Evolutionary conservation across 2,113 vertebrate species (phyloP).

Genomic region (Stigmatopora argus): DNA sequence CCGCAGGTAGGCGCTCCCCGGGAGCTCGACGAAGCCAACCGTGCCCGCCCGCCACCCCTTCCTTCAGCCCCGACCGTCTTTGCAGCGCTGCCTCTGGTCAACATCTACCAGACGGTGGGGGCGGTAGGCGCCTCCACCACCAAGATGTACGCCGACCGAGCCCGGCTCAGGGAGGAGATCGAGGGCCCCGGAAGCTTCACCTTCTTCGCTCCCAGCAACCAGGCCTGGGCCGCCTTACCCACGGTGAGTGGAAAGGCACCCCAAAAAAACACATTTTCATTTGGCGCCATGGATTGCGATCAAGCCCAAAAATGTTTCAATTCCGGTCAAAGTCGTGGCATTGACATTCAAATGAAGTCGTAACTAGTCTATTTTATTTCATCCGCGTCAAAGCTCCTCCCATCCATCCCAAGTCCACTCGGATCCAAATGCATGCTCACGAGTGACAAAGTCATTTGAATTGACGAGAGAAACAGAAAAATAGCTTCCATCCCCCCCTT

Average conservation of each 20-base stretch:
- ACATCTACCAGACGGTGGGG: conserved; percentile 91
- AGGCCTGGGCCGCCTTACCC: conserved; percentile 86
- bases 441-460: too few species aligned
- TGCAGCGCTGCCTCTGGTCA: conserved; percentile 85
- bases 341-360: too few species aligned
- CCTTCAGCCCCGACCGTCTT: neutral
- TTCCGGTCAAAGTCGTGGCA: too few species aligned
- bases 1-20: conserved; percentile 76
- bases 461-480: too few species aligned
- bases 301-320: too few species aligned
- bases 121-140: conserved; percentile 85
- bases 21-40: neutral
- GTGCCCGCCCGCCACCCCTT: neutral
- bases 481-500: too few species aligned
- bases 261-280: too few species aligned
- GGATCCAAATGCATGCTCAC: too few species aligned
- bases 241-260: conserved; percentile 57
- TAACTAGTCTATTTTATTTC: too few species aligned
- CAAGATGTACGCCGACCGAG: conserved; percentile 88
- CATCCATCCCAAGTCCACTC: too few species aligned
- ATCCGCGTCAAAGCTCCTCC: too few species aligned
- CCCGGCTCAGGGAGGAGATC: conserved; percentile 81
- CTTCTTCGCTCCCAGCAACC: conserved; percentile 93
- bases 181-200: conserved; percentile 93
- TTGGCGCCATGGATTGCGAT: too few species aligned